Evolutionary conservation across 2,888 invertebrate species (phyloP), one percentile per base, ranked within the genome.

Genomic region (Parnassius mnemosyne): DNA sequence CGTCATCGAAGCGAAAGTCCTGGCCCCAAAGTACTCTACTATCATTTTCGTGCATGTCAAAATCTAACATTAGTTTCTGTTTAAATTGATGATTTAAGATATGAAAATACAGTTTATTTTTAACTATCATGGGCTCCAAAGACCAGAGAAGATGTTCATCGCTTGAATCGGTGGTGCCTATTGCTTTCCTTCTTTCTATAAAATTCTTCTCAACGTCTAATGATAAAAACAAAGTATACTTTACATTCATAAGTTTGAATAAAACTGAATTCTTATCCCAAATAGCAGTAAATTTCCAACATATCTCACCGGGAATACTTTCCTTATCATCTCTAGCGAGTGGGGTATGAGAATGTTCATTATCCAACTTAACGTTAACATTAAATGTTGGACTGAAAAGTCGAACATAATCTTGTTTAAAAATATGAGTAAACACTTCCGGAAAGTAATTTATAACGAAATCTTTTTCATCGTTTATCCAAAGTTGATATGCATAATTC

Each of bases 401-500:
- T 20, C 20, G 20, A 20, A 20, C 2, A 20, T 3, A 1, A 20
- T 20, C 20, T 20, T 20, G 20, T 20, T 20, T 20, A 2, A 20
- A 20, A 20, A 20, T 20, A 20, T 2, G 20, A 20, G 20, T 9
- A 16, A 54, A 54, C 10, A 20, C 16, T 3, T 54, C 13, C 9
- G 43, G 44, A 11, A 54, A 44, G 44, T 7, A 13, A 54, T 54
- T 44, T 5, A 11, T 20, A 2, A 54, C 54, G 12, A 54, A 16
- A 12, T 54, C 20, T 44, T 44, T 44, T 16, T 13, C 54, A 2
- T 12, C 43, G 44, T 54, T 54, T 2, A 1, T 20, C 54, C 54
- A 54, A 54, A 54, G 54, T 43, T 54, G 54, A 43, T 54, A 54
- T 11, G 11, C 44, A 54, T 16, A 54, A 2, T 13, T 12, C 44